Conservation (phyloP, 2,797 vertebrate genomes). For the Sebastes paucispinis region DNA sequence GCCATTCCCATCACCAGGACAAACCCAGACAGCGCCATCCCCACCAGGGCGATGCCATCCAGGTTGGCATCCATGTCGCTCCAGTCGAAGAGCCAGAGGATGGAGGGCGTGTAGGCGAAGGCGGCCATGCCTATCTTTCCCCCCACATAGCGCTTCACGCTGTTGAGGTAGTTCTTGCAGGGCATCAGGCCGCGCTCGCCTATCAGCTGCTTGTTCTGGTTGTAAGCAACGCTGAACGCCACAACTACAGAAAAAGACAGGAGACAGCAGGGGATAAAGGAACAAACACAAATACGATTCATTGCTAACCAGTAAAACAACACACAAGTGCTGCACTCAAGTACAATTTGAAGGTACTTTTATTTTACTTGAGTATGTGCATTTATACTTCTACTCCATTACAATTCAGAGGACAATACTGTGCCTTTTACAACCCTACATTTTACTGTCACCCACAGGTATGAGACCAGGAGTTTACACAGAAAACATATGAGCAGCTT, state of each 20-base stretch:
- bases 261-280: no score
- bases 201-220: constrained; percentile 95
- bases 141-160: constrained; percentile 86
- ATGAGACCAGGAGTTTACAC: background rate
- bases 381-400: background rate
- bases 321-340: background rate
- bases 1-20: constrained; percentile 86
- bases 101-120: constrained; percentile 85
- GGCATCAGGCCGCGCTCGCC: constrained; percentile 90
- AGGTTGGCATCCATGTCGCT: constrained; percentile 87
- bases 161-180: constrained; percentile 85
- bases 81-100: constrained; percentile 95
- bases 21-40: constrained; percentile 84
- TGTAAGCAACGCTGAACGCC: constrained; percentile 89
- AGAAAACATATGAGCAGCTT: background rate
- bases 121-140: constrained; percentile 83
- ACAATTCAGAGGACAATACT: background rate
- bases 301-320: no score
- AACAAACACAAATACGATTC: background rate
- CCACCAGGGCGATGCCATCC: constrained; percentile 85
- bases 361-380: background rate
- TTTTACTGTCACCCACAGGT: background rate
- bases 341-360: background rate
- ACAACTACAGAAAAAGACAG: constrained; percentile 76
- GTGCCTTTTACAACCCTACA: background rate